Percentiles rank a stretch among this genome's conserved stretches.
phyloP scores from a whole-genome alignment of 2,113 vertebrate genomes.

The Eidolon helvum region DNA sequence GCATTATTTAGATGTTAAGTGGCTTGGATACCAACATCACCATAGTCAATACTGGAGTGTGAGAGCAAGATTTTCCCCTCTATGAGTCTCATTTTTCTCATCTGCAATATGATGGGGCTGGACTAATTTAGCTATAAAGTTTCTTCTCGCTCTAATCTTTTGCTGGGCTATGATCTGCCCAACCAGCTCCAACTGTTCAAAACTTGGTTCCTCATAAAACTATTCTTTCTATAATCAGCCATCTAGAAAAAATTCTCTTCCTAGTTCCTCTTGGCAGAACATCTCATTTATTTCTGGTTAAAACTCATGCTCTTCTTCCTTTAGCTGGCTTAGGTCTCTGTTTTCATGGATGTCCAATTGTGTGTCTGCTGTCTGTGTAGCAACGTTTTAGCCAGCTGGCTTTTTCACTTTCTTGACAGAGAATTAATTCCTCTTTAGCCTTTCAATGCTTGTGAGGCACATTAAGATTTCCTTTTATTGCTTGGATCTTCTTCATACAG shows the following conservation, averaged over 20 bases:
- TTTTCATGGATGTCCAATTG: neutral
- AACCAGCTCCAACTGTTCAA: neutral
- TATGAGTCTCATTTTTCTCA: neutral
- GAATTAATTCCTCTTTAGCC: neutral
- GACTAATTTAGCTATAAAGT: neutral
- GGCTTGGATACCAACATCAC: neutral
- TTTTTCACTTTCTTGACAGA: neutral
- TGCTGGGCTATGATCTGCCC: neutral
- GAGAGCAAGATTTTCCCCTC: neutral
- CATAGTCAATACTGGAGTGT: neutral
- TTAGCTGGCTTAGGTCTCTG: neutral
- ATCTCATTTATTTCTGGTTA: conserved; percentile 8
- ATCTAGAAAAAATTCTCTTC: neutral
- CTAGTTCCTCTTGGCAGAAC: neutral
- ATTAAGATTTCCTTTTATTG: neutral
- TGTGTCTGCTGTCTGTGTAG: neutral
- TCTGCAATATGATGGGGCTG: neutral
- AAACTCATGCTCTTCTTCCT: neutral
- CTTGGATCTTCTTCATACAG: conserved; percentile 1
- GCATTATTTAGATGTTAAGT: neutral
- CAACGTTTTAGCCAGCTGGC: neutral
- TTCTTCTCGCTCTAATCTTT: neutral
- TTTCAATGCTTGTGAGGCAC: neutral
- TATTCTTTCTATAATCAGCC: neutral
- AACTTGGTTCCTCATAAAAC: neutral